Percentiles rank a stretch among this genome's conserved stretches.
Evolutionary conservation across 2,888 invertebrate genomes (phyloP).

Genomic region (Ichneumoninae sp.): DNA sequence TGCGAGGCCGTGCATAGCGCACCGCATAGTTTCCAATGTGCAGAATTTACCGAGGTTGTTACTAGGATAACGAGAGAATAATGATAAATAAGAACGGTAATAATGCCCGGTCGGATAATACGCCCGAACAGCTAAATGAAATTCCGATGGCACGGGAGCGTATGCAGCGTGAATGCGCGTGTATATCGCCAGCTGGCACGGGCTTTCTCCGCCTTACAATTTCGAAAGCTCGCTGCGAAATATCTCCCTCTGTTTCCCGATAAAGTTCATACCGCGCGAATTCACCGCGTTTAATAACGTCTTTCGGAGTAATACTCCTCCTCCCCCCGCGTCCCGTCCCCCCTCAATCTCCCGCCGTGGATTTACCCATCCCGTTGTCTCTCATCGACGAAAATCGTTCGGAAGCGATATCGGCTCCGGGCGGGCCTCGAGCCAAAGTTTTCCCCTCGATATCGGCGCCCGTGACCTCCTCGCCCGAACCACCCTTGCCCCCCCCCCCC

Average conservation of each 20-base stretch:
- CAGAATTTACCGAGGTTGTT: not conserved
- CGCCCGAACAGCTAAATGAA: conserved; percentile 19
- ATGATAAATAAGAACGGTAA: conserved; percentile 6
- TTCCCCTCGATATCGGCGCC: conserved; percentile 55
- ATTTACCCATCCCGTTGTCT: conserved; percentile 44
- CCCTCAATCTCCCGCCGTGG: conserved; percentile 1
- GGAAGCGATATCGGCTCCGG: conserved; percentile 45
- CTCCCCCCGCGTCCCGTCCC: not conserved
- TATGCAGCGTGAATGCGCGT: not conserved
- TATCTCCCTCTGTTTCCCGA: conserved; percentile 49
- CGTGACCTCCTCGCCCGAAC: not conserved
- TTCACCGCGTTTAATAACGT: conserved; percentile 55
- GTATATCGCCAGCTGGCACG: conserved; percentile 37
- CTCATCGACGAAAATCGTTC: conserved; percentile 57
- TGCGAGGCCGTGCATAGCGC: not conserved
- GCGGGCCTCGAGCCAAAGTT: conserved; percentile 51
- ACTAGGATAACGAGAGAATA: not conserved
- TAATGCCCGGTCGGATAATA: conserved; percentile 8
- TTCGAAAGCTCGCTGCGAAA: conserved; percentile 28
- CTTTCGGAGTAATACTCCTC: conserved; percentile 29
- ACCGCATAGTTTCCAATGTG: not conserved
- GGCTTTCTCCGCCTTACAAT: conserved; percentile 14
- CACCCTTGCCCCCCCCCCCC: not conserved
- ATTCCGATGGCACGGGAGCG: not conserved
- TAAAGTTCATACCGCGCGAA: conserved; percentile 54